These are phyloP conservation scores for Tympanoctomys barrerae DNA, from an alignment of 2,797 vertebrate genomes.

Conservation along the genomic window DNA sequence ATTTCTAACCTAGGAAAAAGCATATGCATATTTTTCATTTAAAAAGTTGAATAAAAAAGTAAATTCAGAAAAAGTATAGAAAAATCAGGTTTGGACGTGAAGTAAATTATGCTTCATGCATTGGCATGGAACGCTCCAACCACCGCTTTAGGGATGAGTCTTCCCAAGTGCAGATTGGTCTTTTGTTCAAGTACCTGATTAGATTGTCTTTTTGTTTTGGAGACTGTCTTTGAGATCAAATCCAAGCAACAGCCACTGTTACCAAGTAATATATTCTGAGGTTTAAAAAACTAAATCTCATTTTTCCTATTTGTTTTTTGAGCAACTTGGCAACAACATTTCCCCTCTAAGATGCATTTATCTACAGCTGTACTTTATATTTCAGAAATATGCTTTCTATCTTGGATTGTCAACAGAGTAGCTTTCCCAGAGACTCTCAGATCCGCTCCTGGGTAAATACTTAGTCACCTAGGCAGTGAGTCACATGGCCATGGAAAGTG, in stretches of 20 bases:
- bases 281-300: slow-evolving; percentile 61
- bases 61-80: neutral
- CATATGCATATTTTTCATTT: neutral
- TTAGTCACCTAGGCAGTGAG: slow-evolving; percentile 43
- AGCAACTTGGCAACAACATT: slow-evolving; percentile 64
- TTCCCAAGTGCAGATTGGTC: slow-evolving; percentile 55
- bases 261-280: slow-evolving; percentile 73
- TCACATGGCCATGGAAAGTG: slow-evolving; percentile 57
- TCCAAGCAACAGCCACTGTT: slow-evolving; percentile 30
- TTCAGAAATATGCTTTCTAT: slow-evolving; percentile 64
- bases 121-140: slow-evolving; percentile 45
- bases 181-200: slow-evolving; percentile 75
- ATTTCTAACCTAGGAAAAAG: neutral
- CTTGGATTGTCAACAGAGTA: slow-evolving; percentile 9
- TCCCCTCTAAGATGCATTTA: slow-evolving; percentile 60
- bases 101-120: slow-evolving; percentile 75
- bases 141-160: slow-evolving; percentile 36
- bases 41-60: neutral
- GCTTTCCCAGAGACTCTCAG: slow-evolving; percentile 16
- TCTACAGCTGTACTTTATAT: slow-evolving; percentile 24
- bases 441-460: slow-evolving; percentile 67
- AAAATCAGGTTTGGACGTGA: slow-evolving; percentile 55
- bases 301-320: neutral
- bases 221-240: slow-evolving; percentile 78
- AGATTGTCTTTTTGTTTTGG: slow-evolving; percentile 73